A percentile compares a stretch with the other conserved stretches of the same genome.
Evolutionary conservation across 2,797 vertebrate genomes (phyloP).

Genomic region (Diglossa cyanea): DNA sequence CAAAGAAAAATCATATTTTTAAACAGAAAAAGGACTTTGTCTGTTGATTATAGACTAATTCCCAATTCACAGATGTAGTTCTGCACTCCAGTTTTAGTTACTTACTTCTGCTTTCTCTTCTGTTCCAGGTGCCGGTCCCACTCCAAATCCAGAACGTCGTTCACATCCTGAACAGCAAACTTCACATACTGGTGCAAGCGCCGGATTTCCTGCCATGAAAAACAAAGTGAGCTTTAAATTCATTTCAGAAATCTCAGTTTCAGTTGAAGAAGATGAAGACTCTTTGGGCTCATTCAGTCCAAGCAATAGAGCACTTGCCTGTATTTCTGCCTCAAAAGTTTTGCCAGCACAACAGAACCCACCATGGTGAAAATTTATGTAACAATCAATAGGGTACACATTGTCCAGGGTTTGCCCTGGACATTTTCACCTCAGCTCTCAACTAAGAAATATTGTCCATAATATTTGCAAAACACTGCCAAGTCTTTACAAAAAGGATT

Average conservation of each 20-base stretch:
- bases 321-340: background rate
- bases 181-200: slow-evolving; percentile 92
- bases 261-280: background rate
- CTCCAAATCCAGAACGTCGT: slow-evolving; percentile 91
- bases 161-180: slow-evolving; percentile 93
- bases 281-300: background rate
- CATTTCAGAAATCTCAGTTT: background rate
- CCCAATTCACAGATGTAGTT: background rate
- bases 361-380: background rate
- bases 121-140: slow-evolving; percentile 94
- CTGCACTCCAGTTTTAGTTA: background rate
- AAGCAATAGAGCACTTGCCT: fast-evolving
- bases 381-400: background rate
- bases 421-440: background rate
- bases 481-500: background rate
- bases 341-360: background rate
- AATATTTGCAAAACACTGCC: background rate
- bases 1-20: background rate
- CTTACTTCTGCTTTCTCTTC: slow-evolving; percentile 86
- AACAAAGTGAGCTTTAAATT: background rate
- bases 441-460: background rate
- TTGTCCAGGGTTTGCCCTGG: background rate
- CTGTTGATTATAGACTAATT: background rate
- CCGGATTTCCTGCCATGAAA: slow-evolving; percentile 85
- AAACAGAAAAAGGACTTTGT: background rate